Conservation (phyloP, 2,888 invertebrate genomes). For the Bibio marci region DNA sequence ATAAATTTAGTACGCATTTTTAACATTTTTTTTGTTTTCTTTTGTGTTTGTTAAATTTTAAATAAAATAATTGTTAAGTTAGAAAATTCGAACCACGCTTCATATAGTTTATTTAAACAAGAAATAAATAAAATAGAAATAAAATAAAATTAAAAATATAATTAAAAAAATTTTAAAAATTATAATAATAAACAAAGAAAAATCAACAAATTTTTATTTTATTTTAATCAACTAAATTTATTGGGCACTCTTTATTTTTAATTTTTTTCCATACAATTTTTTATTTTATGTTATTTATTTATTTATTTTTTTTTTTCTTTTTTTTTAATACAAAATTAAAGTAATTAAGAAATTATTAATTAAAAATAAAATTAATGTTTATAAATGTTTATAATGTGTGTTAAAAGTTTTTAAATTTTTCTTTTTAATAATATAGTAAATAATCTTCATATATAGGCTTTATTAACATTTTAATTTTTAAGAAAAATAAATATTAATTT, state of each 20-base stretch:
- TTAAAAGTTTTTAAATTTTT: too few species aligned
- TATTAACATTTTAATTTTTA: too few species aligned
- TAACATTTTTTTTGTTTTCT: background rate
- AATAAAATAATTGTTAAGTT: too few species aligned
- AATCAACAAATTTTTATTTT: conserved; percentile 9
- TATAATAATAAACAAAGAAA: conserved; percentile 5
- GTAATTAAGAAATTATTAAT: background rate
- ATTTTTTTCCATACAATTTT: conserved; percentile 10
- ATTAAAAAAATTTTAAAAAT: background rate
- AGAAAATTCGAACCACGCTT: conserved; percentile 14
- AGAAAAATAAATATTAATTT: too few species aligned
- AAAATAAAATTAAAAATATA: too few species aligned
- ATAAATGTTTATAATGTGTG: too few species aligned
- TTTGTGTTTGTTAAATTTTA: conserved; percentile 3
- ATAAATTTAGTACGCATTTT: conserved; percentile 14
- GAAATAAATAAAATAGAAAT: conserved; percentile 3
- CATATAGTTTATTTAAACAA: conserved; percentile 5
- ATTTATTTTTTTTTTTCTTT: conserved; percentile 1
- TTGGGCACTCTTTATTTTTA: conserved; percentile 29
- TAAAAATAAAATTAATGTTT: too few species aligned
- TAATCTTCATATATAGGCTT: too few species aligned
- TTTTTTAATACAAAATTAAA: background rate
- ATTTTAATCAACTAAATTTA: conserved; percentile 34
- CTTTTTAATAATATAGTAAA: too few species aligned
- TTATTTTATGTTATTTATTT: background rate